Base-by-base conservation (phyloP, 2,888 invertebrate genomes). In the Apotomis capreana region DNA sequence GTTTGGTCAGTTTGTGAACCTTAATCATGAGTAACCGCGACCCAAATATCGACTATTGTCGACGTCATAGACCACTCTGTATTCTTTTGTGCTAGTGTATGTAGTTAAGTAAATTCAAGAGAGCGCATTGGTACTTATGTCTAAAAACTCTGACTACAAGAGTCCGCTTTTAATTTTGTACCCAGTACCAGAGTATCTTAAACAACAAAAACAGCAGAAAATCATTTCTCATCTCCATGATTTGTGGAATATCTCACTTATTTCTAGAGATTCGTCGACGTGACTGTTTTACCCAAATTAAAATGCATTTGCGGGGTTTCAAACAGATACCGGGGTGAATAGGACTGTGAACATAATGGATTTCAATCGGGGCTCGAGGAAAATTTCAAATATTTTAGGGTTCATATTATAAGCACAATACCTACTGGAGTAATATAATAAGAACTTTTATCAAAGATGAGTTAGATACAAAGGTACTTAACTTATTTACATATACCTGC, bases 261-360 rank as follows among this genome's bases (percentile, higher is more conserved):
- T 62, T 71, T 71, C 57, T 68, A 68, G 67, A 57, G 71, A 57
- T 62, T 71, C 71, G 5, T 57, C n/a, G n/a, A n/a, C 37, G 67
- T n/a, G 71, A 62, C 49, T 67, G 67, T 57, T 67, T 65, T 57
- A 67, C 26, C 61, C 61, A 71, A 71, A 71, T 71, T 68, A 68
- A 71, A 71, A 67, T 67, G 71, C 57, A 68, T 58, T 71, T 71
- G 57, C 57, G 37, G 44, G 71, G 71, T 12, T 51, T 67, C 71
- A 52, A 61, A 57, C 51, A 49, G 67, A 71, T 71, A 61, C 60
- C 13, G 26, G 51, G 26, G 15, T 4, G n/a, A 26, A 69, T 13
- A 52, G 36, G 64, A 64, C 15, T 9, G 46, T 9, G n/a, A 60
- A 60, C 8, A 65, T 15, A 70, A 62, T 36, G 49, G 70, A 57